A percentile compares a stretch with the other conserved stretches of the same genome.
Conservation (phyloP, 2,113 vertebrate genomes). For the Pongo abelii region DNA sequence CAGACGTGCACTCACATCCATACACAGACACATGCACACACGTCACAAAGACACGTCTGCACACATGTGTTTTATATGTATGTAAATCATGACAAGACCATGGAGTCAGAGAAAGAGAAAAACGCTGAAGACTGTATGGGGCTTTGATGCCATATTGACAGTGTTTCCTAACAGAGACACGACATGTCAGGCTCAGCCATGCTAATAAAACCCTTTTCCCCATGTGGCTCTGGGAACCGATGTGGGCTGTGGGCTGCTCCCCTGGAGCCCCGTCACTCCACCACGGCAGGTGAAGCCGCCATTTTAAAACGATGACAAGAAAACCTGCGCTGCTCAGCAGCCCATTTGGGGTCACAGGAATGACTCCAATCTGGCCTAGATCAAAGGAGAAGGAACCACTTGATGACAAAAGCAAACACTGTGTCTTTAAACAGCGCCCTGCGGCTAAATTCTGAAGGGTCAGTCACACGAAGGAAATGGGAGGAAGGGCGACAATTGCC, state of each 20-base stretch:
- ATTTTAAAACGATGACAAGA: rapidly evolving
- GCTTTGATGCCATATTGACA: rapidly evolving
- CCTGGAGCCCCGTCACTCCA: rapidly evolving
- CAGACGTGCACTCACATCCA: too few species aligned
- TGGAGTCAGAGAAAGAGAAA: rapidly evolving
- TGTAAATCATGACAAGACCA: neutral
- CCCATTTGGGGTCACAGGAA: rapidly evolving
- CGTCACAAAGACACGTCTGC: rapidly evolving
- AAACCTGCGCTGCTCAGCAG: rapidly evolving
- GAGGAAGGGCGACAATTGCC: rapidly evolving
- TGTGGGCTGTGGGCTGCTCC: rapidly evolving
- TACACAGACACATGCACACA: rapidly evolving
- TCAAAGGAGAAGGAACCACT: neutral
- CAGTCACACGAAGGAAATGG: rapidly evolving
- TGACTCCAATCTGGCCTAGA: neutral
- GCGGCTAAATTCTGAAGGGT: rapidly evolving
- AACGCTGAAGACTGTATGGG: rapidly evolving
- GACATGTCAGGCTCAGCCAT: rapidly evolving
- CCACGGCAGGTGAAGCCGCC: rapidly evolving
- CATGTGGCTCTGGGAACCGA: rapidly evolving
- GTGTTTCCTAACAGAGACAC: rapidly evolving
- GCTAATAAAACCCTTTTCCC: rapidly evolving
- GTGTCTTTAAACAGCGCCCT: rapidly evolving
- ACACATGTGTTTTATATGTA: rapidly evolving
- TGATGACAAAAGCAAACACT: neutral